These are phyloP conservation scores for Carollia perspicillata DNA, from an alignment of 2,113 vertebrate species.

Conservation along the genomic window DNA sequence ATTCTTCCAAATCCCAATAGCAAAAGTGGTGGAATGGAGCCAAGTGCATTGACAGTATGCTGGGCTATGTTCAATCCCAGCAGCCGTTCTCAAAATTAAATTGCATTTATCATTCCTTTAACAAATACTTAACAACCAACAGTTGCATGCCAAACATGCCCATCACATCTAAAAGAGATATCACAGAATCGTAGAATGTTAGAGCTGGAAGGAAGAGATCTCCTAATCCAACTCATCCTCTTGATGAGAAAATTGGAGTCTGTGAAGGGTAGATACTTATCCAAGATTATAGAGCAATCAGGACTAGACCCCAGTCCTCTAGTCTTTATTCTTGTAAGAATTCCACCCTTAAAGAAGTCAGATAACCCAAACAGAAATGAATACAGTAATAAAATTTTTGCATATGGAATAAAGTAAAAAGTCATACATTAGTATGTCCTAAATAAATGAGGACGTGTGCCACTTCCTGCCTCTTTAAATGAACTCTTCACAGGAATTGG, in stretches of 20 bases:
- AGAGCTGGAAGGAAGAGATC: neutral
- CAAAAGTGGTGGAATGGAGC: neutral
- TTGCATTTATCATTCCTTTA: neutral
- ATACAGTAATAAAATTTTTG: neutral
- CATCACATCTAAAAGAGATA: neutral
- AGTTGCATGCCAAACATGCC: neutral
- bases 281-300: neutral
- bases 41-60: neutral
- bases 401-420: neutral
- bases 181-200: neutral
- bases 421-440: neutral
- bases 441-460: neutral
- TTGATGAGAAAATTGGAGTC: neutral
- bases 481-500: neutral
- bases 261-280: neutral
- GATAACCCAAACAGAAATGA: neutral
- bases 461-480: neutral
- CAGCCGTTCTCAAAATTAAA: slow-evolving; percentile 9
- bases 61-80: neutral
- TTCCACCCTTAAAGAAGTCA: neutral
- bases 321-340: neutral
- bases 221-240: neutral
- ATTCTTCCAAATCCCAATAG: neutral
- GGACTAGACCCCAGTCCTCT: neutral
- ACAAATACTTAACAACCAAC: neutral